Percentiles rank a stretch among this genome's conserved stretches.
phyloP scores from a whole-genome alignment of 2,113 vertebrate genomes.

The mouse (Mus musculus) region GRCm39 chr6:78285001-78285500 shows the following conservation, averaged over 20 bases:
- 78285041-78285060: background rate
- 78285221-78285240: background rate
- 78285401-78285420: background rate
- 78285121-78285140: background rate
- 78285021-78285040: background rate
- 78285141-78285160: background rate
- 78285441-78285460: background rate
- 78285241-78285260: background rate
- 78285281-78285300: background rate
- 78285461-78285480: background rate
- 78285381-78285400: background rate
- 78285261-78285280: background rate
- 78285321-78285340: background rate
- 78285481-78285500: background rate
- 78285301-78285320: background rate
- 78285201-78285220: background rate
- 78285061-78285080: background rate
- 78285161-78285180: background rate
- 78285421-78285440: background rate
- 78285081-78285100: background rate
- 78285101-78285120: background rate
- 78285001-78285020: background rate
- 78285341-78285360: background rate
- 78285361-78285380: background rate
- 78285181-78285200: background rate